These are phyloP conservation scores for Steinernema scapterisci DNA, from an alignment of 2,888 invertebrate species.

Conservation along the genomic window DNA sequence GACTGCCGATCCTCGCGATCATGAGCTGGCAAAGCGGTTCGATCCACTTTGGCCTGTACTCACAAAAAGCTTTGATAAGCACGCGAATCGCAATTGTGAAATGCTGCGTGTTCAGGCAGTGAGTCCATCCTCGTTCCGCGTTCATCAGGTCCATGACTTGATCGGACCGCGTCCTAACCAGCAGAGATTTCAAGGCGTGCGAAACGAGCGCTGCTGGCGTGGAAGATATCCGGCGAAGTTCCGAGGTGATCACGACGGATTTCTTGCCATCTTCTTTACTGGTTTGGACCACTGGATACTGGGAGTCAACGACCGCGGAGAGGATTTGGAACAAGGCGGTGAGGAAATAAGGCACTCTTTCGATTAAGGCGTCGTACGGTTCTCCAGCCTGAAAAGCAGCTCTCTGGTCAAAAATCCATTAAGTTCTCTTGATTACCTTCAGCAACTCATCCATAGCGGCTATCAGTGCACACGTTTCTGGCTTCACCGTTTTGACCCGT, in stretches of 20 bases:
- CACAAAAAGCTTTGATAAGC: constrained; percentile 48
- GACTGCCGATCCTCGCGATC: not conserved
- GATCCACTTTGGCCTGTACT: constrained; percentile 51
- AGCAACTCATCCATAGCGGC: constrained; percentile 59
- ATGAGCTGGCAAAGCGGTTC: constrained; percentile 39
- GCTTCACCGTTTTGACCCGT: constrained; percentile 48
- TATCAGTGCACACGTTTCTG: constrained; percentile 53
- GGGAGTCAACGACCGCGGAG: constrained; percentile 45
- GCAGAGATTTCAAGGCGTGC: constrained; percentile 42
- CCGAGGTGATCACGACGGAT: constrained; percentile 57
- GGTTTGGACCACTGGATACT: constrained; percentile 41
- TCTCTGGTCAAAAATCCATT: constrained; percentile 35
- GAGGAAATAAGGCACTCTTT: constrained; percentile 43
- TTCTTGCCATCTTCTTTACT: constrained; percentile 12
- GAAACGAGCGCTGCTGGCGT: constrained; percentile 46
- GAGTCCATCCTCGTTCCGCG: constrained; percentile 61
- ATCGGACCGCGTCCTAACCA: constrained; percentile 44
- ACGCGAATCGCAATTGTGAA: constrained; percentile 53
- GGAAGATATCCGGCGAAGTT: constrained; percentile 49
- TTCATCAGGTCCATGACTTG: constrained; percentile 63
- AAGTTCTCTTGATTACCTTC: constrained; percentile 42
- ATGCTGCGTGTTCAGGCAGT: constrained; percentile 54
- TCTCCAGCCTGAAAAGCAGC: constrained; percentile 49
- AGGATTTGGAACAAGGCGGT: constrained; percentile 43
- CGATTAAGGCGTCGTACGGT: constrained; percentile 51